phyloP scores from a whole-genome alignment of 2,797 vertebrate genomes.

The Phalloptychus januarius region DNA sequence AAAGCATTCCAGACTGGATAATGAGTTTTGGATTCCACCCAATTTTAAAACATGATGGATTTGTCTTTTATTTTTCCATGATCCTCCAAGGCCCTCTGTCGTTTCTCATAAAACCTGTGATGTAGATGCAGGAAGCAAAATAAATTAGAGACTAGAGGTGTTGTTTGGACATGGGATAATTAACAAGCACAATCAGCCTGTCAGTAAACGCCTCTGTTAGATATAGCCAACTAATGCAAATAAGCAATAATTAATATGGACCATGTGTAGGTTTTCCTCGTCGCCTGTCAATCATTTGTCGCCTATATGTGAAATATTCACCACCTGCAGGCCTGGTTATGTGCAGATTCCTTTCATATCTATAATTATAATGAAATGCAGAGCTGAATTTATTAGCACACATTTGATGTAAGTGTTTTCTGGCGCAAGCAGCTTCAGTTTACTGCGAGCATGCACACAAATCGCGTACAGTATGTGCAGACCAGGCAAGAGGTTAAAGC shows the following conservation, averaged over 20 bases:
- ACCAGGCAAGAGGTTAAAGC: constrained; percentile 13
- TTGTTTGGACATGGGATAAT: constrained; percentile 36
- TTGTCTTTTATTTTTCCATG: constrained; percentile 12
- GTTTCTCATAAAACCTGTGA: neutral
- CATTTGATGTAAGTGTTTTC: constrained; percentile 32
- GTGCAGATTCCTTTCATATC: constrained; percentile 17
- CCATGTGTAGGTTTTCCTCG: constrained; percentile 19
- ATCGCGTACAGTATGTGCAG: constrained; percentile 3
- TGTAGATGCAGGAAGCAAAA: constrained; percentile 3
- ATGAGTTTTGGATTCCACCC: constrained; percentile 14
- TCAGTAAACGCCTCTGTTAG: constrained; percentile 24
- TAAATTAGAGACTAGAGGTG: constrained; percentile 24
- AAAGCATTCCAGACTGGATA: constrained; percentile 3
- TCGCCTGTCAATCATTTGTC: constrained; percentile 50
- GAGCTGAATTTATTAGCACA: constrained; percentile 30
- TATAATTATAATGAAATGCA: constrained; percentile 43
- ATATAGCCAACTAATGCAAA: constrained; percentile 48
- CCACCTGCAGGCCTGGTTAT: constrained; percentile 30
- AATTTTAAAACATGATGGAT: constrained; percentile 3
- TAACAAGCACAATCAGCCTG: constrained; percentile 34
- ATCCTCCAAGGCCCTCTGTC: neutral
- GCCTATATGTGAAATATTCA: constrained; percentile 42
- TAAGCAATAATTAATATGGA: constrained; percentile 33
- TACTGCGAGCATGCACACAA: constrained; percentile 4
- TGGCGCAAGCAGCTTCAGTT: constrained; percentile 19